phyloP scores from a whole-genome alignment of 2,797 vertebrate genomes.

The Trachurus trachurus region DNA sequence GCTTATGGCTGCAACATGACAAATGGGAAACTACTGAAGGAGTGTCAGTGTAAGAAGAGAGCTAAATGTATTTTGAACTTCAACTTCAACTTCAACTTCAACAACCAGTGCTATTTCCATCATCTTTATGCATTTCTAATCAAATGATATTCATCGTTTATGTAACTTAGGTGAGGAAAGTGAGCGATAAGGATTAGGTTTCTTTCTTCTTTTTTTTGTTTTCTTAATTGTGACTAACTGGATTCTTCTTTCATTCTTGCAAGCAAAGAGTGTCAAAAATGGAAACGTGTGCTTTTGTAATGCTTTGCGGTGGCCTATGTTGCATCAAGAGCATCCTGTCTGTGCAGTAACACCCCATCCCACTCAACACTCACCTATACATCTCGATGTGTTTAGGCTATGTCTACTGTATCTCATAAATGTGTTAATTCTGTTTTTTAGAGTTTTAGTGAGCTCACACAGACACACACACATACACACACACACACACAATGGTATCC shows the following conservation, averaged over 20 bases:
- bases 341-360: constrained; percentile 24
- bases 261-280: constrained; percentile 63
- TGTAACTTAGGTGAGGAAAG: constrained; percentile 42
- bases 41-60: background rate
- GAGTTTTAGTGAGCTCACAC: constrained; percentile 14
- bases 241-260: constrained; percentile 51
- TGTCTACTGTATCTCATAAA: constrained; percentile 47
- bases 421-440: constrained; percentile 34
- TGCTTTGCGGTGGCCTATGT: constrained; percentile 61
- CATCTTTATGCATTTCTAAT: constrained; percentile 48
- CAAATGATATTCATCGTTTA: constrained; percentile 13
- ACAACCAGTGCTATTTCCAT: constrained; percentile 23
- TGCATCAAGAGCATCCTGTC: constrained; percentile 52
- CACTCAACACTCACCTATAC: constrained; percentile 13
- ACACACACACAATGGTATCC: constrained; percentile 13
- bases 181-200: constrained; percentile 14
- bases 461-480: background rate
- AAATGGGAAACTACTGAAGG: no score
- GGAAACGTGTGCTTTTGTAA: constrained; percentile 64
- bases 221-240: constrained; percentile 51
- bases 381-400: constrained; percentile 42
- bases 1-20: no score
- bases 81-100: background rate
- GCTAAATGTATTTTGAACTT: constrained; percentile 14
- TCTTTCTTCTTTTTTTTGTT: constrained; percentile 16